Evolutionary conservation across 2,888 invertebrate genomes (phyloP).

Genomic region (Encarsia formosa): DNA sequence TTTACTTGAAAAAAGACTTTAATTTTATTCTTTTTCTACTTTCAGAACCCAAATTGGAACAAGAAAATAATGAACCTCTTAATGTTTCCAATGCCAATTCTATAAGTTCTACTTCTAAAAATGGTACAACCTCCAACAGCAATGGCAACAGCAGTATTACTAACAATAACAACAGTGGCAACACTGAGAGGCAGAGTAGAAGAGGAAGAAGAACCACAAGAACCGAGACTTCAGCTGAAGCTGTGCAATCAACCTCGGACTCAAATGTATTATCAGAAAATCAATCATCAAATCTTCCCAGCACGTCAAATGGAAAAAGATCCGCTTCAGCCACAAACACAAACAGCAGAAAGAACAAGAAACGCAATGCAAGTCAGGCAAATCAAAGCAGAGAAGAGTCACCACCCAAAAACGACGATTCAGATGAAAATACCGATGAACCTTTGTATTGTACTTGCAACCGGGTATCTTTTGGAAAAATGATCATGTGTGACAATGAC

Average conservation of each 20-base stretch:
- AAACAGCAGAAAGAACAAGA: conserved; percentile 43
- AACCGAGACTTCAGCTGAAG: conserved; percentile 60
- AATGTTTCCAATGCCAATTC: conserved; percentile 43
- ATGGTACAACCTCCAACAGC: conserved; percentile 43
- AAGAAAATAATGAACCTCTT: conserved; percentile 53
- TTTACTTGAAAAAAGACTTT: conserved; percentile 6
- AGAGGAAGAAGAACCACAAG: conserved; percentile 67
- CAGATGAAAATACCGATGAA: conserved; percentile 88
- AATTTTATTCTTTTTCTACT: conserved; percentile 25
- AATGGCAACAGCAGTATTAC: neutral
- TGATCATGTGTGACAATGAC: conserved; percentile 98
- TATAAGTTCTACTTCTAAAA: conserved; percentile 41
- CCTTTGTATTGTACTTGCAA: conserved; percentile 95
- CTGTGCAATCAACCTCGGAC: conserved; percentile 41
- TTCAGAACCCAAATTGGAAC: conserved; percentile 63
- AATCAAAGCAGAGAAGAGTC: conserved; percentile 68
- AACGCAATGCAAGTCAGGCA: conserved; percentile 43
- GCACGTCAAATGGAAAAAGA: conserved; percentile 55
- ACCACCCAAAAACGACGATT: conserved; percentile 65
- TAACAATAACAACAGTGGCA: conserved; percentile 18
- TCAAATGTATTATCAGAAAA: conserved; percentile 50
- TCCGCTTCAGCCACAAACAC: conserved; percentile 47
- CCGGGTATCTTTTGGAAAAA: conserved; percentile 93
- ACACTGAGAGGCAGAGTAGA: conserved; percentile 70
- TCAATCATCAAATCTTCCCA: conserved; percentile 52